These are phyloP conservation scores for Tetranychus piercei DNA, from an alignment of 2,888 invertebrate species.

Conservation along the genomic window DNA sequence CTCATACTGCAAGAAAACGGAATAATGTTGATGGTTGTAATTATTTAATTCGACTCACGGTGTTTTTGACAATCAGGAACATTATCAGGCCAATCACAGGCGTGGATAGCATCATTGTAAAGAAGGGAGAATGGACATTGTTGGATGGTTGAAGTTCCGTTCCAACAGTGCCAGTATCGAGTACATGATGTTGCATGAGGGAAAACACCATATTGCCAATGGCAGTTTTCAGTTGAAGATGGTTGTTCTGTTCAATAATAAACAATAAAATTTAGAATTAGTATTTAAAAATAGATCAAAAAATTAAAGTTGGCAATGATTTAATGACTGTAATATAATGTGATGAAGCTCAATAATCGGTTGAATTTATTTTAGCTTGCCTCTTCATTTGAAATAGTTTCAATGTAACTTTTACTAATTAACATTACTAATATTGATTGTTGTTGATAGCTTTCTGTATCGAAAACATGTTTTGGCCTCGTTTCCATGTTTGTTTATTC, in stretches of 20 bases:
- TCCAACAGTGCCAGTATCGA: slow-evolving; percentile 85
- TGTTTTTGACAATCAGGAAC: slow-evolving; percentile 83
- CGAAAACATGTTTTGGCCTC: too few species aligned
- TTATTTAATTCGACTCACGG: slow-evolving; percentile 44
- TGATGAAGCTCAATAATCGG: too few species aligned
- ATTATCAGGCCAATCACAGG: slow-evolving; percentile 84
- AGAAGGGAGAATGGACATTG: slow-evolving; percentile 73
- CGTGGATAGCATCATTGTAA: slow-evolving; percentile 72
- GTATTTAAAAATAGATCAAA: background rate
- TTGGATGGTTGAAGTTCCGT: slow-evolving; percentile 76
- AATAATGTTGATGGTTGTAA: background rate
- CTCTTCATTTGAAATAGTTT: background rate
- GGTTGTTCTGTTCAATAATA: slow-evolving; percentile 46
- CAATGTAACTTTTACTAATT: background rate
- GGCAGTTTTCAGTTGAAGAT: slow-evolving; percentile 64
- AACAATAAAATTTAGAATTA: background rate
- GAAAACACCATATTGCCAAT: slow-evolving; percentile 80
- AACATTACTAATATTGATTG: background rate
- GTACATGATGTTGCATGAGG: slow-evolving; percentile 84
- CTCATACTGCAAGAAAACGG: background rate
- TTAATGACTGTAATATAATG: too few species aligned
- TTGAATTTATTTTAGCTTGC: background rate
- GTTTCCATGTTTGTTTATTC: too few species aligned
- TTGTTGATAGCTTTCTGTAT: background rate
- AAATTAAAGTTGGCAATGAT: background rate